A percentile compares a stretch with the other conserved stretches of the same genome.
Conservation (phyloP, 2,113 vertebrate genomes). For the Eubucco bourcierii region DNA sequence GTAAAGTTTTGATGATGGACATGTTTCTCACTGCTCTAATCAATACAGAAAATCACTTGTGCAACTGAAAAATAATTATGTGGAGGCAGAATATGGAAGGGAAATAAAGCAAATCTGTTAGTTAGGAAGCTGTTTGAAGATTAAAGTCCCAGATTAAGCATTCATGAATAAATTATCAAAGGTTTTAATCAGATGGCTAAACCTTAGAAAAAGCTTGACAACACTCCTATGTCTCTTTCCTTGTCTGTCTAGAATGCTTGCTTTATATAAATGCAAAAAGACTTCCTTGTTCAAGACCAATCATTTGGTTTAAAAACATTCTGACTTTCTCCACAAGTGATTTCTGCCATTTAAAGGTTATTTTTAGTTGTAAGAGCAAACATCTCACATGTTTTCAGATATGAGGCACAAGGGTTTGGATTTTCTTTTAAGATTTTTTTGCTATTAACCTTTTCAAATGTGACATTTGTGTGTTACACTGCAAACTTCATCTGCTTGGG, state of each 20-base stretch:
- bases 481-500: background rate
- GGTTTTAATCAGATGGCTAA: slow-evolving; percentile 49
- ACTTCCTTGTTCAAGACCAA: slow-evolving; percentile 13
- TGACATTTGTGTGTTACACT: background rate
- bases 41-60: slow-evolving; percentile 35
- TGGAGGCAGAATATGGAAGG: slow-evolving; percentile 3
- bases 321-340: slow-evolving; percentile 3
- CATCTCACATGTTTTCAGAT: background rate
- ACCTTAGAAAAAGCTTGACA: slow-evolving; percentile 29
- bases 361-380: background rate
- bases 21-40: slow-evolving; percentile 46
- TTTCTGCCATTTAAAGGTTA: slow-evolving; percentile 32
- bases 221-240: background rate
- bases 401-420: background rate
- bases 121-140: slow-evolving; percentile 52
- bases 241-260: background rate
- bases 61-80: slow-evolving; percentile 10
- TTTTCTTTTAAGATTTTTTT: slow-evolving; percentile 8
- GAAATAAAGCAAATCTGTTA: slow-evolving; percentile 52
- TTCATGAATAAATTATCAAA: slow-evolving; percentile 67
- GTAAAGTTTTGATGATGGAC: slow-evolving; percentile 32
- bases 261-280: slow-evolving; percentile 34
- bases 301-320: background rate
- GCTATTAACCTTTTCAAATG: background rate
- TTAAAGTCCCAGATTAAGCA: slow-evolving; percentile 61